A percentile compares a stretch with the other conserved stretches of the same genome.
phyloP scores from a whole-genome alignment of 1,140 invertebrate genomes.

The Olivierus martensii region DNA sequence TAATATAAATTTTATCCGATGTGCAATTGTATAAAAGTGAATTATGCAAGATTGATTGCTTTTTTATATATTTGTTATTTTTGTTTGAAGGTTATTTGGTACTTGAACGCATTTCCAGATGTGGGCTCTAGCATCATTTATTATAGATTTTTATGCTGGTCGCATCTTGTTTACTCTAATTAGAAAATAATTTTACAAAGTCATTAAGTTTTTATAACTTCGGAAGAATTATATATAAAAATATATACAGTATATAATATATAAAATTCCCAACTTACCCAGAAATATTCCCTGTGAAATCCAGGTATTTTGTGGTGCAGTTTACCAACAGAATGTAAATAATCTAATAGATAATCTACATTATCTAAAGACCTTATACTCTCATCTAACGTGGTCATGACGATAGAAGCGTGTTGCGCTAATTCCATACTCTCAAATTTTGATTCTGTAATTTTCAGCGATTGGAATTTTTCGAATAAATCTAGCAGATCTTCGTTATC shows the following conservation, averaged over 20 bases:
- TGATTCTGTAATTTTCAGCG: constrained; percentile 59
- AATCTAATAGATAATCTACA: constrained; percentile 65
- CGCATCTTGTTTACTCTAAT: no score
- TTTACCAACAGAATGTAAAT: constrained; percentile 63
- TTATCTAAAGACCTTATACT: constrained; percentile 72
- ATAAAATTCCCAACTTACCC: constrained; percentile 45
- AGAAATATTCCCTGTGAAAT: constrained; percentile 75
- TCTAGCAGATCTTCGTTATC: constrained; percentile 62
- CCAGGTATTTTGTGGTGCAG: constrained; percentile 67
- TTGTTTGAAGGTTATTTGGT: no score
- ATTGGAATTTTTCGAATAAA: constrained; percentile 65
- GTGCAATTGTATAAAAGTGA: no score
- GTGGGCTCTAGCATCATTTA: no score
- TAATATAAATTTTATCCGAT: no score
- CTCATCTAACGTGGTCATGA: constrained; percentile 68
- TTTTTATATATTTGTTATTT: no score
- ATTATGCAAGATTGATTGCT: no score
- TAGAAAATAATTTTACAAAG: no score
- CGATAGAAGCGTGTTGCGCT: constrained; percentile 72
- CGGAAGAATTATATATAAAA: no score
- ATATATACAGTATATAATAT: not conserved
- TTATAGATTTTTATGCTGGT: no score
- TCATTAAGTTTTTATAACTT: no score
- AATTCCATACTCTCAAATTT: constrained; percentile 64
- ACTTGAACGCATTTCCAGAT: no score